Evolutionary conservation across 2,888 invertebrate genomes (phyloP).

Genomic region (Cryptophagus acutangulus): DNA sequence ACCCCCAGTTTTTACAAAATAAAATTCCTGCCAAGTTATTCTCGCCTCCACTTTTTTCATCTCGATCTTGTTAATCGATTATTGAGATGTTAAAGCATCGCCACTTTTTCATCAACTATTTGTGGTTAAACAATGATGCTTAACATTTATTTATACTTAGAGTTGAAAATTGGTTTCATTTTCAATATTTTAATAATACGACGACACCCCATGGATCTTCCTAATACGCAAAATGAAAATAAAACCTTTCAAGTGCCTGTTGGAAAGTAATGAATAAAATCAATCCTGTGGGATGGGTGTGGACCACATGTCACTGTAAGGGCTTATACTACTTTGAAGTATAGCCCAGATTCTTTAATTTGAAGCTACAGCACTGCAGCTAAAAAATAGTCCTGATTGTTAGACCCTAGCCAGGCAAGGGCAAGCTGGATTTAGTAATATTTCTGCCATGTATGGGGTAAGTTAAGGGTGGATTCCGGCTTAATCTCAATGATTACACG

Average conservation of each 20-base stretch:
- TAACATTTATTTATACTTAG: too few relatives aligned
- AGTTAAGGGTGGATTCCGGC: constrained; percentile 29
- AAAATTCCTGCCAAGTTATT: too few relatives aligned
- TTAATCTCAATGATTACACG: constrained; percentile 45
- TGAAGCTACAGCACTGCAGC: constrained; percentile 33
- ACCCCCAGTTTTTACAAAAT: too few relatives aligned
- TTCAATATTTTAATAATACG: neutral
- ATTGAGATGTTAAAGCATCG: constrained; percentile 1
- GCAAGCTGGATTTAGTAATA: neutral
- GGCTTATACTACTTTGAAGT: neutral
- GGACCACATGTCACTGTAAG: constrained; percentile 39
- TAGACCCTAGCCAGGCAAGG: neutral
- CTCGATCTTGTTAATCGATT: neutral
- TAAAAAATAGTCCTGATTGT: constrained; percentile 22
- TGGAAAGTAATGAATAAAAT: constrained; percentile 15
- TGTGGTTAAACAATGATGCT: constrained; percentile 1
- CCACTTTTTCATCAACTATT: neutral
- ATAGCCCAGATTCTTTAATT: constrained; percentile 34
- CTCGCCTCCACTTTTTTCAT: neutral
- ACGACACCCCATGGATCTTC: neutral
- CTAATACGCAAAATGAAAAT: neutral
- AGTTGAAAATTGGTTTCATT: constrained; percentile 1
- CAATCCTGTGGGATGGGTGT: constrained; percentile 22
- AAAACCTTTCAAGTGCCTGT: constrained; percentile 7
- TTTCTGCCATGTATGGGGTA: neutral